phyloP scores from a whole-genome alignment of 2,888 invertebrate species.

The Gandaritis pyraliata region DNA sequence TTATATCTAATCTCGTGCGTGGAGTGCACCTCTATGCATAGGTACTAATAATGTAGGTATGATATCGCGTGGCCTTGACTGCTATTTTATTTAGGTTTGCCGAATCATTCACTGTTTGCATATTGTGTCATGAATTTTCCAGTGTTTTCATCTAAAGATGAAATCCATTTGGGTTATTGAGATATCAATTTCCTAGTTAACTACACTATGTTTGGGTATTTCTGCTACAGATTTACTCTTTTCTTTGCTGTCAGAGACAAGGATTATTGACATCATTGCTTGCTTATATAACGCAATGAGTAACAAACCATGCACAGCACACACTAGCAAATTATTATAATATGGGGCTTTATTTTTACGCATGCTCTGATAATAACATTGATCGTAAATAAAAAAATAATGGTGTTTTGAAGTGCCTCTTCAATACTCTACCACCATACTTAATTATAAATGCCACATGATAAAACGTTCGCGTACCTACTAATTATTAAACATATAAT shows the following conservation, averaged over 20 bases:
- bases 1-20: slow-evolving; percentile 70
- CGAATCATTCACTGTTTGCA: slow-evolving; percentile 54
- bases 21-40: slow-evolving; percentile 59
- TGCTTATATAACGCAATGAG: background rate
- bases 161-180: background rate
- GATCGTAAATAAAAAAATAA: slow-evolving; percentile 13
- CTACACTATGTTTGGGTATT: too few relatives aligned
- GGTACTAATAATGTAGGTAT: slow-evolving; percentile 33
- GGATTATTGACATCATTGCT: background rate
- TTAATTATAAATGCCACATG: background rate
- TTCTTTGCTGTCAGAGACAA: too few relatives aligned
- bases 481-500: slow-evolving; percentile 6
- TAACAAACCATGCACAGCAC: background rate
- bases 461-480: slow-evolving; percentile 1
- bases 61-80: slow-evolving; percentile 70
- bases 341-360: background rate
- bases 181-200: background rate
- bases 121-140: too few relatives aligned
- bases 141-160: background rate
- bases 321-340: background rate
- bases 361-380: background rate
- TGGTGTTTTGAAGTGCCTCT: background rate
- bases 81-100: slow-evolving; percentile 60
- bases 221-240: too few relatives aligned
- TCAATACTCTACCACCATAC: background rate